These are phyloP conservation scores for Petrosia ficiformis DNA, from an alignment of 37 sponge, comb jelly and placozoan genomes.

Conservation along the genomic window DNA sequence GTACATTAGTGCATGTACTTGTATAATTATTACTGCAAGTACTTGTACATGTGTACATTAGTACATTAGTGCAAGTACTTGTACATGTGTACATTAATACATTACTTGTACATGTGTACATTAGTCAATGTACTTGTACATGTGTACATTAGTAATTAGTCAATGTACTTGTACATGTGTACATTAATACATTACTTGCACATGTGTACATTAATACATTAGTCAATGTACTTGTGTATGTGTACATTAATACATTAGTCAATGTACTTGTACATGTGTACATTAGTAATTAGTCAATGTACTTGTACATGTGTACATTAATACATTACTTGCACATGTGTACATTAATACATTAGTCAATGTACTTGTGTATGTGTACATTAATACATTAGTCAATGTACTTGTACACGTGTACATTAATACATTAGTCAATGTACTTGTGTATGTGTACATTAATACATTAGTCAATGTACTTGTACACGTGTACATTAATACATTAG, in stretches of 20 bases:
- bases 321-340: not conserved
- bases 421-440: not conserved
- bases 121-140: not conserved
- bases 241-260: not conserved
- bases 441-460: not conserved
- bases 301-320: not conserved
- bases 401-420: not conserved
- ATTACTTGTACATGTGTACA: too few species aligned
- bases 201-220: not conserved
- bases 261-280: not conserved
- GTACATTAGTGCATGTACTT: too few species aligned
- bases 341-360: not conserved
- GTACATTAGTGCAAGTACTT: too few species aligned
- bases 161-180: not conserved
- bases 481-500: not conserved
- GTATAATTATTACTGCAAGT: too few species aligned
- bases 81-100: not conserved
- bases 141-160: not conserved
- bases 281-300: not conserved
- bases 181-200: not conserved
- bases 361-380: constrained; percentile 2
- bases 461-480: not conserved
- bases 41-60: too few species aligned
- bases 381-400: not conserved
- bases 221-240: not conserved